Evolutionary conservation across 2,797 vertebrate genomes (phyloP).

Genomic region (Notoglanidium macrostoma): DNA sequence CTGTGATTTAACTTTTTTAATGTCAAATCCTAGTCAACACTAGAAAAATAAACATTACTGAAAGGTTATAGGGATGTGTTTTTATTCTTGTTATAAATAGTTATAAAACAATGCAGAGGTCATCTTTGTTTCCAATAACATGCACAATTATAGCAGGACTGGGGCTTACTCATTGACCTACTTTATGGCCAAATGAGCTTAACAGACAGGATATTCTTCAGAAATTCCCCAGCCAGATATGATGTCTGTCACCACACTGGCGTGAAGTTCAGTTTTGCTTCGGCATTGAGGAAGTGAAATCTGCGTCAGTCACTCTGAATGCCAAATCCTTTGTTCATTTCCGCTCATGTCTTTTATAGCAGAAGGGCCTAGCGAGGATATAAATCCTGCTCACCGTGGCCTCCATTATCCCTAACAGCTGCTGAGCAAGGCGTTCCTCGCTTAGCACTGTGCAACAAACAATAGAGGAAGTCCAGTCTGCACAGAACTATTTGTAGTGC

Average conservation of each 20-base stretch:
- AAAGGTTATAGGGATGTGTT: conserved; percentile 23
- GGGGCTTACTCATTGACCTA: conserved; percentile 10
- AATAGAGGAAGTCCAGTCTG: conserved; percentile 54
- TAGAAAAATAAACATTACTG: conserved; percentile 57
- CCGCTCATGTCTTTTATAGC: conserved; percentile 30
- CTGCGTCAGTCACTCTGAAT: conserved; percentile 18
- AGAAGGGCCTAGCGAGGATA: conserved; percentile 29
- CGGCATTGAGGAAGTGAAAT: conserved; percentile 4
- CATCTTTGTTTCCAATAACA: background rate
- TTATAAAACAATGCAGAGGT: background rate
- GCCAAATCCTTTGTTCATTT: conserved; percentile 53
- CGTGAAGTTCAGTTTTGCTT: conserved; percentile 15
- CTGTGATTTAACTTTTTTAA: conserved; percentile 50
- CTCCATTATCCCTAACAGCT: conserved; percentile 52
- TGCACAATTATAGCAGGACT: background rate
- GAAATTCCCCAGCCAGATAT: background rate
- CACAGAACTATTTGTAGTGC: conserved; percentile 46
- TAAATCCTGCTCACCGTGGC: conserved; percentile 43
- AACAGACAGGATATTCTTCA: conserved; percentile 15
- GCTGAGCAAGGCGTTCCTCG: conserved; percentile 55
- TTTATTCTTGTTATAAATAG: background rate
- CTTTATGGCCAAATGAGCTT: background rate
- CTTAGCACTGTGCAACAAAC: conserved; percentile 44
- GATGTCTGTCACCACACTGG: background rate
- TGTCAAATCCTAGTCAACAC: conserved; percentile 31